Conservation (phyloP, 2,888 invertebrate genomes). For the Norana najaformis region DNA sequence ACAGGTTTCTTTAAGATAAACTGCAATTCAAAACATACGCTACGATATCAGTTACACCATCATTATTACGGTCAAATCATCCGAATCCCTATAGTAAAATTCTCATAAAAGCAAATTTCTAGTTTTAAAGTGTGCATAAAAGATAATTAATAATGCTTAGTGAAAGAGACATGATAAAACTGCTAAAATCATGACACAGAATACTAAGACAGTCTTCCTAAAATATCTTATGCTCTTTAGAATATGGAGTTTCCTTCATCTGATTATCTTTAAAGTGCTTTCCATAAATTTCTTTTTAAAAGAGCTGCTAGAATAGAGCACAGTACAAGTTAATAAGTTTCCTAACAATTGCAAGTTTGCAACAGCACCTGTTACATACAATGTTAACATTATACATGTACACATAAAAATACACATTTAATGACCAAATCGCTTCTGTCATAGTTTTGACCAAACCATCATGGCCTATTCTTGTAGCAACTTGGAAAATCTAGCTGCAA, state of each 20-base stretch:
- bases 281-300: neutral
- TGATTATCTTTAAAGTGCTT: neutral
- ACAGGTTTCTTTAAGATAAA: constrained; percentile 23
- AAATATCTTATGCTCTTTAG: neutral
- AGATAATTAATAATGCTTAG: neutral
- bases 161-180: neutral
- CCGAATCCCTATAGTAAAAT: neutral
- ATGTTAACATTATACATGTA: constrained; percentile 13
- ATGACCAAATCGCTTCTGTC: neutral
- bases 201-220: neutral
- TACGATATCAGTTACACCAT: constrained; percentile 47
- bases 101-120: neutral
- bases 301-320: neutral
- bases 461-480: neutral
- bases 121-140: neutral
- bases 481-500: neutral
- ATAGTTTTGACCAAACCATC: neutral
- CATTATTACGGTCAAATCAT: neutral
- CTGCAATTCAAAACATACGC: constrained; percentile 25
- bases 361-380: neutral
- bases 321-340: neutral
- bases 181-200: neutral
- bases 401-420: neutral
- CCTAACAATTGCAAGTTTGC: neutral
- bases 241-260: neutral